Percentiles rank a stretch among this genome's conserved stretches.
Evolutionary conservation across 37 sponge, comb jelly and placozoan species (phyloP).

Genomic region (Lycopodina hypogea): DNA sequence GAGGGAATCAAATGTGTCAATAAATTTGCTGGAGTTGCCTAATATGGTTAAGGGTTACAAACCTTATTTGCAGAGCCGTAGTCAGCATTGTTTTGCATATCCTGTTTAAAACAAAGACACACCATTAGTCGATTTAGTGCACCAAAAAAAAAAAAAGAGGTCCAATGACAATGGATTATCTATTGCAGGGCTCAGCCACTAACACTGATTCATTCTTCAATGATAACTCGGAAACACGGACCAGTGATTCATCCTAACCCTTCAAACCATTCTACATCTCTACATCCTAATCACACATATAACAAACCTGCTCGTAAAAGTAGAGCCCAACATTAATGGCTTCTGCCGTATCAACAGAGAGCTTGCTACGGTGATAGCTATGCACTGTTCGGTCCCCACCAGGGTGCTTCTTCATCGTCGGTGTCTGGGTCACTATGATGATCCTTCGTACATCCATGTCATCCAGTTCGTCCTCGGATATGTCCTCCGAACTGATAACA

Average conservation of each 20-base stretch:
- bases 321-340: constrained; percentile 96
- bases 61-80: neutral
- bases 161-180: too few species aligned
- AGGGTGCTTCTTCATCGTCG: constrained; percentile 41
- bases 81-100: neutral
- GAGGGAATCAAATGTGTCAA: too few species aligned
- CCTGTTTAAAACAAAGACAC: neutral
- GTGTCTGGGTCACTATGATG: constrained; percentile 79
- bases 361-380: constrained; percentile 41
- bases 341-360: constrained; percentile 77
- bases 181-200: too few species aligned
- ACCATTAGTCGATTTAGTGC: too few species aligned
- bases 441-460: constrained; percentile 70
- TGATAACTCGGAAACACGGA: constrained; percentile 16
- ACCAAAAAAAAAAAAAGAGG: too few species aligned
- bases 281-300: neutral
- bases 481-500: constrained; percentile 37
- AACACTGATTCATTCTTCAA: neutral
- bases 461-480: constrained; percentile 84
- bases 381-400: constrained; percentile 71
- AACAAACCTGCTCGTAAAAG: constrained; percentile 73
- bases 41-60: neutral
- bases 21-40: too few species aligned
- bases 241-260: constrained; percentile 12
- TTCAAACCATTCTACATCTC: neutral